Evolutionary conservation across 2,797 vertebrate species (phyloP), one percentile per base, ranked within the genome.

Genomic region (Glyptemys insculpta): DNA sequence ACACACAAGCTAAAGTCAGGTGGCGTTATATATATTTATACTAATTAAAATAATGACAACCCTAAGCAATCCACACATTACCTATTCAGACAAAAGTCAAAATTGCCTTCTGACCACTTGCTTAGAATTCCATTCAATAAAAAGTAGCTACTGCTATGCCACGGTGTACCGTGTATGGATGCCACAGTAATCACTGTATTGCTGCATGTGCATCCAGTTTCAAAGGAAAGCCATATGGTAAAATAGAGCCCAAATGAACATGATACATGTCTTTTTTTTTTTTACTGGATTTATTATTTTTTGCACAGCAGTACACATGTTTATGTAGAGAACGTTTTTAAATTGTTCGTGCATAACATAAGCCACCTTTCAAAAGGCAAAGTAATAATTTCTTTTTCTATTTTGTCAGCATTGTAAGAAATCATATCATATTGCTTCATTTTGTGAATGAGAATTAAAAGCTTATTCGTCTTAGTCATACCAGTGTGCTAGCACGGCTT

Each of bases 361-460:
- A 97, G 91, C 81, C 84, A 85, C 59, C 93, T 98, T 97, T 92
- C 96, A 98, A 94, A 89, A 96, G 95, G 89, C 86, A 97, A 97
- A 97, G 96, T 95, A 98, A 96, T 97, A 95, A 92, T 95, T 90
- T 96, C 86, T 94, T 96, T 97, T 96, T 95, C 94, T 89, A 92
- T 97, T 81, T 12, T 92, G 94, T 94, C 89, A 89, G 97, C 27
- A 0, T 47, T 54, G 50, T 97, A 88, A 97, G 97, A 97, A 97
- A 97, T 93, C 85, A 91, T 97, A 88, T 94, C 86, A 81, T 87
- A 95, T 95, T 96, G 81, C 95, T 95, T 97, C 97, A 95, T 97
- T 97, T 97, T 97, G 92, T 96, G 97, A 95, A 95, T 96, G 95
- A 97, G 96, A 98, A 97, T 98, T 97, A 98, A 97, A 98, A 97